Evolutionary conservation across 2,888 invertebrate species (phyloP), one percentile per base, ranked within the genome.

Genomic region (Loripinus fragilis): DNA sequence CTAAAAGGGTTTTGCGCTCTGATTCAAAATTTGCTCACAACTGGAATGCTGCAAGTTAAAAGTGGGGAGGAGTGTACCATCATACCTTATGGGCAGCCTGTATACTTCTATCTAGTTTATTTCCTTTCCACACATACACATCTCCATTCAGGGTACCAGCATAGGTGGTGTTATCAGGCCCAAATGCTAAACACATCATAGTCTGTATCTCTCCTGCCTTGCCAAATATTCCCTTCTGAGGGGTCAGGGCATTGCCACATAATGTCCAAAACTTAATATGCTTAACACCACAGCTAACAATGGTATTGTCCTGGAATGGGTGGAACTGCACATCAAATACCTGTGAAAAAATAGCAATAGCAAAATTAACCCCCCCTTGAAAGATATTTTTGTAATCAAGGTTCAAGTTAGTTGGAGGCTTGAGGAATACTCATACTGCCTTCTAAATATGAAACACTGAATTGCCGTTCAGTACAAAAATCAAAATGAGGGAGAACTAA

Each of bases 231-330:
- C 93, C 94, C 83, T 94, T 93, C 81, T 91, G 91, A 17, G 91
- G 87, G 20, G 92, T 90, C 25, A 94, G 86, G 25, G 93, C 90
- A 87, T 94, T 94, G 20, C 94, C 94, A 82, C 91, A 92, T 25
- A 93, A 78, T 10, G 90, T 88, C 94, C 94, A 94, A 81, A 94
- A 94, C 84, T 93, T 93, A 79, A 94, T 93, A 85, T 94, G 93
- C 78, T 94, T 94, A 8, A 94, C 91, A 23, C 94, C 94, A 88
- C 93, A 94, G 55, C 92, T 93, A 10, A 92, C 93, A 7, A 94
- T 77, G 2, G 80, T 82, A 78, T 92, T 91, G 5, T 87, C 87
- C 77, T 88, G 85, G 74, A 85, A 89, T 7, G 91, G 90, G 67
- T 91, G 87, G 71, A 93, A 94, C 85, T 92, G 92, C 15, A 92